A percentile compares a stretch with the other conserved stretches of the same genome.
Evolutionary conservation across 1,140 invertebrate genomes (phyloP).

Genomic region (Lepidurus couesii): DNA sequence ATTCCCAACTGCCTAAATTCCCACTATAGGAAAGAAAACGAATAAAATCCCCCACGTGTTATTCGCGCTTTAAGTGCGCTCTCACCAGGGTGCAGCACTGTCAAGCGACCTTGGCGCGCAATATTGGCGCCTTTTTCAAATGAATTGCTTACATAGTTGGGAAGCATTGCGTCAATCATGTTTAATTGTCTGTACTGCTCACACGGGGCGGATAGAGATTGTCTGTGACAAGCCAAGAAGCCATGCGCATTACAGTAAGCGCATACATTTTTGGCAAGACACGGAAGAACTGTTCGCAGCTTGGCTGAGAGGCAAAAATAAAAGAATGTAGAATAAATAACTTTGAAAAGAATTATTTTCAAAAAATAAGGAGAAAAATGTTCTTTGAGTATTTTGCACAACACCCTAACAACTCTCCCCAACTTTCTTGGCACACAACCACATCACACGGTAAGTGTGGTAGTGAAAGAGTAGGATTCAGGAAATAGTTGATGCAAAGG

Average conservation of each 20-base stretch:
- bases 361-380: background rate
- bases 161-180: background rate
- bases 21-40: too few species aligned
- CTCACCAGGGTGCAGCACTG: too few species aligned
- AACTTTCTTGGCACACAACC: conserved; percentile 20
- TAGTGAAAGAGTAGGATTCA: conserved; percentile 10
- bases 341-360: background rate
- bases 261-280: conserved; percentile 5
- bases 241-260: background rate
- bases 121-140: background rate
- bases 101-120: too few species aligned
- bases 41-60: too few species aligned
- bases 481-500: background rate
- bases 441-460: background rate
- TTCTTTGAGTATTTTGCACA: background rate
- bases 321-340: background rate
- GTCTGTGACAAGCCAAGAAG: background rate
- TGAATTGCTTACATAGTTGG: too few species aligned
- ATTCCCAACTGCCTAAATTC: too few species aligned
- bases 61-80: too few species aligned
- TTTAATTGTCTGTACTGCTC: conserved; percentile 4
- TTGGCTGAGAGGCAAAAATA: background rate
- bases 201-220: background rate
- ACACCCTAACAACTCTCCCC: background rate
- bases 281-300: background rate